Evolutionary conservation across 2,113 vertebrate species (phyloP).

Genomic region (Poeciliopsis retropinna): DNA sequence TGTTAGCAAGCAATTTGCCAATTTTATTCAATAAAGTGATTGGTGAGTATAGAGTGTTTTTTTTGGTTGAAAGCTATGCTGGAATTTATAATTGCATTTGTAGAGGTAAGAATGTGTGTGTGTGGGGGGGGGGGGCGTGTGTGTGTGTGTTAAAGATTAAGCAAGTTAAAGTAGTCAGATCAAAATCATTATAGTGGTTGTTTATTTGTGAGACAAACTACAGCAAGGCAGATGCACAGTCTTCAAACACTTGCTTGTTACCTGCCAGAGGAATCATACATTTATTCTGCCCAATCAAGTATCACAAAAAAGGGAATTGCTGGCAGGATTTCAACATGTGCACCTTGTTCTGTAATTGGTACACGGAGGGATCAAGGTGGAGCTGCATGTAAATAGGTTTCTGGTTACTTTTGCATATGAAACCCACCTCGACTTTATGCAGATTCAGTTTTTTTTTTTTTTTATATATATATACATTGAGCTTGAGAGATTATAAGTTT

Average conservation of each 20-base stretch:
- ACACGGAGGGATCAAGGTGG: conserved; percentile 44
- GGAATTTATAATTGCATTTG: conserved; percentile 7
- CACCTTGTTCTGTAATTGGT: conserved; percentile 57
- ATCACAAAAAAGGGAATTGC: conserved; percentile 32
- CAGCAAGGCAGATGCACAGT: background rate
- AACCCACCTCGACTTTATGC: conserved; percentile 32
- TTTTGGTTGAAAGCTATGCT: background rate
- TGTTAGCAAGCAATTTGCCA: background rate
- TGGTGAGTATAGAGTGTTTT: background rate
- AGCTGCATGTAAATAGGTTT: conserved; percentile 35
- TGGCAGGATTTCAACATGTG: conserved; percentile 26
- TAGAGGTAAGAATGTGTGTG: conserved; percentile 3
- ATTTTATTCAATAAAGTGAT: background rate
- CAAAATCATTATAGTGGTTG: background rate
- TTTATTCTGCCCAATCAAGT: conserved; percentile 18
- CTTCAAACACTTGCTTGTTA: conserved; percentile 2
- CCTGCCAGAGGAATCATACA: conserved; percentile 9
- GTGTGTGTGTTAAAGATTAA: background rate
- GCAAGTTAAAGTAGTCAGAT: background rate
- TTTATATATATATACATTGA: conserved; percentile 15
- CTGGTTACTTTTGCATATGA: conserved; percentile 23
- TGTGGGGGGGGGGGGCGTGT: background rate
- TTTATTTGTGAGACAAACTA: background rate
- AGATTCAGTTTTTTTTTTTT: conserved; percentile 22
- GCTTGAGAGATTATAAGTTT: conserved; percentile 21